Evolutionary conservation across 35 echinoderm and acorn worm genomes (phyloP).

Genomic region (Anneissia japonica): DNA sequence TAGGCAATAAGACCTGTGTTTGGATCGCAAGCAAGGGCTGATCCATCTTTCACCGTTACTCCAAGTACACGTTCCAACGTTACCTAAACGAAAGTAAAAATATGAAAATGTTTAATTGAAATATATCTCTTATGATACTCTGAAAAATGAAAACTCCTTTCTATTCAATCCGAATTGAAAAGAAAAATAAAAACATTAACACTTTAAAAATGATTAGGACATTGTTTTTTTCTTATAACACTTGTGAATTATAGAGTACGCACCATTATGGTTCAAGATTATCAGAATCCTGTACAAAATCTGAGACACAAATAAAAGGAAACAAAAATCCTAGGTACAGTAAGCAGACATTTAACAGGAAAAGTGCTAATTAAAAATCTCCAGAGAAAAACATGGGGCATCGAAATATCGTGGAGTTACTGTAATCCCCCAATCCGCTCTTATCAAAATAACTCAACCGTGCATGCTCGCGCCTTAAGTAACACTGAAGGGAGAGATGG

Average conservation of each 20-base stretch:
- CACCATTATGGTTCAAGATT: not conserved
- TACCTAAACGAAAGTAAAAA: constrained; percentile 37
- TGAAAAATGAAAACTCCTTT: no score
- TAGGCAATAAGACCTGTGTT: constrained; percentile 71
- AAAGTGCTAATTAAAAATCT: not conserved
- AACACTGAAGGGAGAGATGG: not conserved
- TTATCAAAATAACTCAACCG: not conserved
- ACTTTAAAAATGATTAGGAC: no score
- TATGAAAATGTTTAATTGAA: not conserved
- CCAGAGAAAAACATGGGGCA: not conserved
- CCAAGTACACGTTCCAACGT: constrained; percentile 84
- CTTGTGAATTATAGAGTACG: no score
- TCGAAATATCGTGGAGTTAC: not conserved
- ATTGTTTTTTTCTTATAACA: no score
- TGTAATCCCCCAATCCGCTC: not conserved
- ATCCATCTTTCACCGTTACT: constrained; percentile 60
- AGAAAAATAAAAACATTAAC: no score
- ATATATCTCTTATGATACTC: not conserved
- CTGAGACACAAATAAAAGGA: not conserved
- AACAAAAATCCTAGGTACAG: not conserved
- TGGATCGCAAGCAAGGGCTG: constrained; percentile 64
- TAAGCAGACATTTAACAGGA: not conserved
- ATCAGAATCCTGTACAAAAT: not conserved
- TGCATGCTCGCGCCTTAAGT: not conserved
- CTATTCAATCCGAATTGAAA: no score